Evolutionary conservation across 2,113 vertebrate species (phyloP).

Genomic region (Argyrosomus japonicus): DNA sequence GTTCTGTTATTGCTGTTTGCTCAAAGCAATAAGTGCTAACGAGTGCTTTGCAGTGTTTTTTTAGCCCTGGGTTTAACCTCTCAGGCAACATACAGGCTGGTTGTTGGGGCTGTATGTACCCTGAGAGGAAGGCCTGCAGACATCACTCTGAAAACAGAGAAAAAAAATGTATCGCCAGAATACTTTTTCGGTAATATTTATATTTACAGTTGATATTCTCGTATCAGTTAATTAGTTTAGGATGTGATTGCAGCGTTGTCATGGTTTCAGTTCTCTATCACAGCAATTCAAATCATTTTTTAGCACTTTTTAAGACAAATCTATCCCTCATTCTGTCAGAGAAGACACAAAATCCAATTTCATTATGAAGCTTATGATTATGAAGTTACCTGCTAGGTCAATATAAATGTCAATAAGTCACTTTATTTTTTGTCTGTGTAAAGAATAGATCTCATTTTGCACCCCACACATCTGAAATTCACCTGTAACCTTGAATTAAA

Average conservation of each 20-base stretch:
- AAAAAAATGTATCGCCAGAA: not conserved
- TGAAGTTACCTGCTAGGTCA: not conserved
- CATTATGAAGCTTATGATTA: no score
- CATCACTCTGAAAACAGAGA: not conserved
- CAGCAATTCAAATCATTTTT: not conserved
- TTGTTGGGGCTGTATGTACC: not conserved
- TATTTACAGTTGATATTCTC: not conserved
- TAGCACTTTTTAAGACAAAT: no score
- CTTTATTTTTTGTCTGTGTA: not conserved
- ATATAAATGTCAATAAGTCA: not conserved
- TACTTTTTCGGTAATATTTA: not conserved
- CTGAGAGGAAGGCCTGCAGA: not conserved
- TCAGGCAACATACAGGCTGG: not conserved
- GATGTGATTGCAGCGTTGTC: no score
- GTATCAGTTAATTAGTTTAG: no score
- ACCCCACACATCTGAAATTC: not conserved
- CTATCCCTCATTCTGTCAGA: not conserved
- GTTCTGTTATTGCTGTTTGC: not conserved
- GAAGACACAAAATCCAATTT: not conserved
- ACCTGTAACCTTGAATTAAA: not conserved
- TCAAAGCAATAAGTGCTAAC: not conserved
- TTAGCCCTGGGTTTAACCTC: not conserved
- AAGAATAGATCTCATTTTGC: not conserved
- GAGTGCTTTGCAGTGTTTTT: not conserved
- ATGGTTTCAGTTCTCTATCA: not conserved